Evolutionary conservation across 1,140 invertebrate genomes (phyloP), one percentile per base, ranked within the genome.

Genomic region (Cepaea nemoralis): DNA sequence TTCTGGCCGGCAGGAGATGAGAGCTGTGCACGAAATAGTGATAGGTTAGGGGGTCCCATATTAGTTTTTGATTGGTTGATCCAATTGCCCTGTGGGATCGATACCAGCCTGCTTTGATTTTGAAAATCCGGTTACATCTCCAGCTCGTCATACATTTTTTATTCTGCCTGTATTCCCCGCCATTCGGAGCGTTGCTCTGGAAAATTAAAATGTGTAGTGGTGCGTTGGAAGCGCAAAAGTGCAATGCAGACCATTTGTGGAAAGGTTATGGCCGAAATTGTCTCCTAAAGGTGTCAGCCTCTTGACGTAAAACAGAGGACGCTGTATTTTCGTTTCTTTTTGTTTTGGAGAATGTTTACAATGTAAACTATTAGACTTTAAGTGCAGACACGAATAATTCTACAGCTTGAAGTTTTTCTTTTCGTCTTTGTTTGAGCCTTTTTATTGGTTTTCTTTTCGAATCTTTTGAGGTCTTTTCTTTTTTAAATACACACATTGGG

Each of bases 31-130:
- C 27, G 59, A 63, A 63, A 63, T 63, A 31, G n/a, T 63, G 59
- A 63, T 63, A 63, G 59, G 59, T 27, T 63, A 63, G 59, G 59
- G 27, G 27, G 19, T 31, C 59, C 59, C 59, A 63, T 63, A 63
- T 63, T 63, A 63, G 59, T 63, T 63, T 63, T 63, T 63, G n/a
- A 63, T 63, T 63, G 59, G 59, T 63, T 63, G 59, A 63, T 63
- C 59, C 59, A 63, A 63, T 63, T 63, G 59, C 27, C 59, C 50
- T 31, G 5, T 16, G 27, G 27, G 59, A 63, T 63, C 59, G 59
- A 63, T 63, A 63, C 59, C 27, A 63, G n/a, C 59, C 59, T 63
- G 59, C n/a, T 27, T 63, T 63, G 59, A 63, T 63, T 63, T 22
- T 63, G 59, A 31, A 63, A 63, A 63, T 31, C 59, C 59, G 59